Evolutionary conservation across 2,113 vertebrate species (phyloP).

Genomic region (Ciconia maguari): DNA sequence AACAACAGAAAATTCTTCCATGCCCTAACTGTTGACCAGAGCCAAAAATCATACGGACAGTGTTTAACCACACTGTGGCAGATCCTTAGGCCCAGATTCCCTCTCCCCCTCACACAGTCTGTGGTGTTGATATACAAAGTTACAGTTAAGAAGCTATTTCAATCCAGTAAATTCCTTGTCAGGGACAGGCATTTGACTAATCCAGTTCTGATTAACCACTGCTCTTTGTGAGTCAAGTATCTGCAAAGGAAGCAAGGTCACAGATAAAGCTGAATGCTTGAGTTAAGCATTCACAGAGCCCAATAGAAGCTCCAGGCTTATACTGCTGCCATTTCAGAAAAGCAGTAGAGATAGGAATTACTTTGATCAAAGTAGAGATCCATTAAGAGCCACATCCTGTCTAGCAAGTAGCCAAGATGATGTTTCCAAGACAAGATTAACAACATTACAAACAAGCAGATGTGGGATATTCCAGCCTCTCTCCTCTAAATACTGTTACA

Average conservation of each 20-base stretch:
- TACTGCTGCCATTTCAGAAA: not conserved
- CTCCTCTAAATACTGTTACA: not conserved
- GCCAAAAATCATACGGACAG: not conserved
- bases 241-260: conserved; percentile 51
- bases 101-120: not conserved
- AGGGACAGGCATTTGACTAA: conserved; percentile 54
- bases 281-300: not conserved
- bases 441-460: not conserved
- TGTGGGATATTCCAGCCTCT: not conserved
- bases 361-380: not conserved
- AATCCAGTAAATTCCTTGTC: conserved; percentile 50
- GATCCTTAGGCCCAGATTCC: not conserved
- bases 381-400: not conserved
- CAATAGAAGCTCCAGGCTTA: conserved; percentile 37
- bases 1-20: not conserved
- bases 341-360: not conserved
- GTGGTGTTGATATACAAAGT: not conserved
- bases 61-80: not conserved
- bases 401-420: not conserved
- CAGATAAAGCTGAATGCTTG: conserved; percentile 5
- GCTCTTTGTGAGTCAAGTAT: conserved; percentile 17
- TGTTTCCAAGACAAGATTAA: not conserved
- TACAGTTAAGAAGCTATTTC: conserved; percentile 16
- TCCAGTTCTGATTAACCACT: conserved; percentile 24
- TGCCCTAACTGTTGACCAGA: not conserved